Evolutionary conservation across 2,797 vertebrate species (phyloP), one percentile per base, ranked within the genome.

Genomic region (Sebastes steindachneri): DNA sequence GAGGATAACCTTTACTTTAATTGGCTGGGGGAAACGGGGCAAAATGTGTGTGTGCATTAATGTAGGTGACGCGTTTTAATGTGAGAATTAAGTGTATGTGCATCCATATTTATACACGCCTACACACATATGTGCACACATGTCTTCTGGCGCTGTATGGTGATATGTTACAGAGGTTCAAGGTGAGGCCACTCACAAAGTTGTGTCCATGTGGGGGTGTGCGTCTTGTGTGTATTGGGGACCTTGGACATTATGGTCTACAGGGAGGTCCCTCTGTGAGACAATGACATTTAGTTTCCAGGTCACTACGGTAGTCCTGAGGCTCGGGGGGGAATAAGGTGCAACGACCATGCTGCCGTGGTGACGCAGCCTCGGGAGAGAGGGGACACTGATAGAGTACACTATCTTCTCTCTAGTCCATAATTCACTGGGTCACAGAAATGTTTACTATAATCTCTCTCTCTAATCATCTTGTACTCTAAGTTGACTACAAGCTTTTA

Each of bases 1-100:
- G 80, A 88, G 73, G 53, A 79, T 86, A 77, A 92, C 91, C 92
- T 94, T 93, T 88, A 28, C 68, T 89, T 41, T 91, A 91, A 92
- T 90, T 95, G 90, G 90, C 82, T 78, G 74, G 31, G 78, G 67
- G 54, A 58, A 70, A 79, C 41, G 75, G 75, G 31, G 15, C 33
- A 65, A 73, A 70, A 59, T 2, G 12, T 62, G 54, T 58, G 60
- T 28, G 65, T 72, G 64, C 33, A 51, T 83, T 29, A 85, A 75
- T 79, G 73, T 33, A 35, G 37, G 54, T 7, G 33, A 72, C 9
- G 26, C 59, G 19, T 79, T 88, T 73, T 74, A 82, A 87, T 80
- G 65, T 17, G 63, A 58, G 8, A 26, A 69, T 77, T 62, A 64
- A 54, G 19, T 67, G 51, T 59, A 11, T 62, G 54, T 51, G 62